Base-by-base conservation (phyloP, 2,113 vertebrate genomes). In the Pseudorectes ferrugineus region DNA sequence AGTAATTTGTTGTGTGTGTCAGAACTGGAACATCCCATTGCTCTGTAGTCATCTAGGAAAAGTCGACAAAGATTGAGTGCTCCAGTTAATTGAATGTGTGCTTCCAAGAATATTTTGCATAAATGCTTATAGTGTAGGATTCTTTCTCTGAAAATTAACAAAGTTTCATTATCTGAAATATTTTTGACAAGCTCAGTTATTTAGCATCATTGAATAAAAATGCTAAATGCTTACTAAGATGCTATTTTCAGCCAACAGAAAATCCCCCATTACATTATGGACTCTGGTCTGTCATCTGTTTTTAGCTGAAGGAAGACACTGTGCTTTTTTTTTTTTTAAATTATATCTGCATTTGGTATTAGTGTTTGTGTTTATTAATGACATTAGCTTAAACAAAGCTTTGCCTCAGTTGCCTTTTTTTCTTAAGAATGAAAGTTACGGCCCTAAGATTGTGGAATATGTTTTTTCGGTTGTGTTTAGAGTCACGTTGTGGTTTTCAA, bases 41-140 rank as follows among this genome's bases (percentile, higher is more conserved):
- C 16, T 77, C 67, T 83, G 1, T 24, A 42, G 31, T 55, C 55
- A 55, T 42, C 31, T 52, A 70, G 40, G 40, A 79, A 40, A 26
- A 63, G 21, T 43, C 0, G 0, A 16, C 61, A 58, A 89, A 66
- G 6, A 63, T 15, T 23, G 46, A 36, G 10, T 23, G 5, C 49
- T 83, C 10, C 29, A 20, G 15, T 62, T 80, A 54, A 18, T 49
- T 66, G 49, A 71, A 15, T 49, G 12, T 51, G 38, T 2, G 1
- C 36, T 92, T 92, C 40, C 46, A 85, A 23, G 6, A 74, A 28
- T 59, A 70, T 84, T 92, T 96, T 90, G 43, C 19, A 38, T 81
- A 57, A 90, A 67, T 58, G 14, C 15, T 19, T 91, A 5, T 11
- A 57, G 13, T 1, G 0, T n/a, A 35, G 29, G 14, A 42, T 78